Evolutionary conservation across 2,888 invertebrate genomes (phyloP).

Genomic region (Eulithis prunata): DNA sequence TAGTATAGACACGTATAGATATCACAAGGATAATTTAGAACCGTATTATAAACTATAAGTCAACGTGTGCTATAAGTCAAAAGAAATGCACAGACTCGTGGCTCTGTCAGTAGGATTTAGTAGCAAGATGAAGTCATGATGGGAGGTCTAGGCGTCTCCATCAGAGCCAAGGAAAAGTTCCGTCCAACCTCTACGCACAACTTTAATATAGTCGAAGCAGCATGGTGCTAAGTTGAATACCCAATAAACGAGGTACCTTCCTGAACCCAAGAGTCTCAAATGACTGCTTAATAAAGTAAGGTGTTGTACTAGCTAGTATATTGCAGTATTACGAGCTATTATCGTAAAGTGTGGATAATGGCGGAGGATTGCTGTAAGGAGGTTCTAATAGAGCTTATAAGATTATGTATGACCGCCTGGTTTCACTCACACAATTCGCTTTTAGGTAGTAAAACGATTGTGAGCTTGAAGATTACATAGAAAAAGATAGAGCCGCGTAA

Average conservation of each 20-base stretch:
- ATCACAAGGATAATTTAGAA: no score
- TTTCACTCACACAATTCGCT: not conserved
- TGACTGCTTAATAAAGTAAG: constrained; percentile 31
- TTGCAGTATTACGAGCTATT: constrained; percentile 22
- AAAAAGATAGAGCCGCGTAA: no score
- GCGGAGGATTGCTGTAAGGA: constrained; percentile 13
- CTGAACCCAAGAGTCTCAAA: constrained; percentile 13
- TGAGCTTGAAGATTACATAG: not conserved
- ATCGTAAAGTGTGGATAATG: constrained; percentile 31
- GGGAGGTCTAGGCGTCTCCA: not conserved
- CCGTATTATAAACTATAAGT: no score
- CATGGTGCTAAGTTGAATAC: constrained; percentile 36
- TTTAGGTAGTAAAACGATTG: not conserved
- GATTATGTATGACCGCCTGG: constrained; percentile 5
- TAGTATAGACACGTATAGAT: no score
- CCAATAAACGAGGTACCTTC: constrained; percentile 34
- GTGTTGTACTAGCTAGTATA: constrained; percentile 24
- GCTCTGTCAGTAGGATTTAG: no score
- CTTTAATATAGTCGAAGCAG: constrained; percentile 37
- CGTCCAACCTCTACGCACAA: not conserved
- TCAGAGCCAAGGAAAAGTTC: not conserved
- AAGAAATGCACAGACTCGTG: no score
- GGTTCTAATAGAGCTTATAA: constrained; percentile 4
- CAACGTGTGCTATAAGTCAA: no score
- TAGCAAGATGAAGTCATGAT: no score